Percentiles rank a stretch among this genome's conserved stretches.
phyloP scores from a whole-genome alignment of 2,888 invertebrate species.

The Macropis europaea region DNA sequence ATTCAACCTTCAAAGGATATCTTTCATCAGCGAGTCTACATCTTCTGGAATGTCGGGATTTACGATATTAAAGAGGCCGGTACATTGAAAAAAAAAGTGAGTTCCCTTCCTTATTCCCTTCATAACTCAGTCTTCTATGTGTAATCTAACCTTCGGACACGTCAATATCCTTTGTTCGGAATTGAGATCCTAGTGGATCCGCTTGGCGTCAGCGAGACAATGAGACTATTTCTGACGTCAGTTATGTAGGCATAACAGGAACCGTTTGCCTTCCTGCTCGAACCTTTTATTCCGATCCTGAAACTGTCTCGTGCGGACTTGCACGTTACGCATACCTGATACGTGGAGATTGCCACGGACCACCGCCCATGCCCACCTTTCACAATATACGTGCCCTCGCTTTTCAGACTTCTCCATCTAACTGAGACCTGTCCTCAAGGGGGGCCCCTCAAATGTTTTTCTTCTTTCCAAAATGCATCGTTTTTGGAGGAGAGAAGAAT shows the following conservation, averaged over 20 bases:
- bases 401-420: slow-evolving; percentile 35
- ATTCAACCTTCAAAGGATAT: too few species aligned
- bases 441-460: too few species aligned
- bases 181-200: neutral
- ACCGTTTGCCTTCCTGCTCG: slow-evolving; percentile 41
- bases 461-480: too few species aligned
- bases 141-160: slow-evolving; percentile 21
- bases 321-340: slow-evolving; percentile 58
- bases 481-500: too few species aligned
- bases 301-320: slow-evolving; percentile 45
- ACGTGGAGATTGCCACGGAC: slow-evolving; percentile 59
- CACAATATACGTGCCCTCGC: slow-evolving; percentile 60
- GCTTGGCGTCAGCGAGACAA: slow-evolving; percentile 11
- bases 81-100: too few species aligned
- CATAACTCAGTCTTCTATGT: too few species aligned
- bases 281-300: slow-evolving; percentile 50
- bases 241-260: slow-evolving; percentile 46
- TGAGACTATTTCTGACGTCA: slow-evolving; percentile 7
- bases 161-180: slow-evolving; percentile 12
- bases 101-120: too few species aligned
- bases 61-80: too few species aligned
- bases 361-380: slow-evolving; percentile 69
- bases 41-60: too few species aligned
- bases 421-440: too few species aligned
- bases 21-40: too few species aligned